phyloP scores from a whole-genome alignment of 2,888 invertebrate species.

The Lathronympha strigana region DNA sequence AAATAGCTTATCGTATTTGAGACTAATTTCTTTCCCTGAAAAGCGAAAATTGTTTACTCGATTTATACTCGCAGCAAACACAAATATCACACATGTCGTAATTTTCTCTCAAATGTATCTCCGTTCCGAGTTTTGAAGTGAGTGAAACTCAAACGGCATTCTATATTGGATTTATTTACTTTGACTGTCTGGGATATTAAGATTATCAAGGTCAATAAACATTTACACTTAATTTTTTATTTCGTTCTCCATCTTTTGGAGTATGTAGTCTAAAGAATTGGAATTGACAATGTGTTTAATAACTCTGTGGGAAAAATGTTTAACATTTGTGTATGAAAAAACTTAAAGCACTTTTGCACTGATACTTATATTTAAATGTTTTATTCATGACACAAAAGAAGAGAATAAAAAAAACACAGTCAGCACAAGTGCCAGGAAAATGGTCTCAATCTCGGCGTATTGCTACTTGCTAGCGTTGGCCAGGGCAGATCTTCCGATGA shows the following conservation, averaged over 20 bases:
- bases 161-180: constrained; percentile 7
- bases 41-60: neutral
- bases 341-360: too few relatives aligned
- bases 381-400: too few relatives aligned
- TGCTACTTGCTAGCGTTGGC: too few relatives aligned
- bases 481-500: too few relatives aligned
- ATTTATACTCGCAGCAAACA: neutral
- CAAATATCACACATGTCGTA: constrained; percentile 10
- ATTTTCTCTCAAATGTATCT: constrained; percentile 2
- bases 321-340: too few relatives aligned
- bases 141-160: constrained; percentile 8
- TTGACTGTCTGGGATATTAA: neutral
- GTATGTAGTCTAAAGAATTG: neutral
- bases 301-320: too few relatives aligned
- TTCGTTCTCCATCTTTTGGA: neutral
- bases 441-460: too few relatives aligned
- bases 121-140: neutral
- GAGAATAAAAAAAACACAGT: too few relatives aligned
- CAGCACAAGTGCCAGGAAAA: too few relatives aligned
- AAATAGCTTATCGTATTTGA: constrained; percentile 10
- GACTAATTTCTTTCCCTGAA: constrained; percentile 1
- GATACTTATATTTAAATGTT: too few relatives aligned
- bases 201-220: constrained; percentile 1
- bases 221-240: neutral
- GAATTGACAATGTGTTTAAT: neutral